Percentiles rank a stretch among this genome's conserved stretches.
Evolutionary conservation across 2,888 invertebrate species (phyloP).

Genomic region (Nyleta sp.): DNA sequence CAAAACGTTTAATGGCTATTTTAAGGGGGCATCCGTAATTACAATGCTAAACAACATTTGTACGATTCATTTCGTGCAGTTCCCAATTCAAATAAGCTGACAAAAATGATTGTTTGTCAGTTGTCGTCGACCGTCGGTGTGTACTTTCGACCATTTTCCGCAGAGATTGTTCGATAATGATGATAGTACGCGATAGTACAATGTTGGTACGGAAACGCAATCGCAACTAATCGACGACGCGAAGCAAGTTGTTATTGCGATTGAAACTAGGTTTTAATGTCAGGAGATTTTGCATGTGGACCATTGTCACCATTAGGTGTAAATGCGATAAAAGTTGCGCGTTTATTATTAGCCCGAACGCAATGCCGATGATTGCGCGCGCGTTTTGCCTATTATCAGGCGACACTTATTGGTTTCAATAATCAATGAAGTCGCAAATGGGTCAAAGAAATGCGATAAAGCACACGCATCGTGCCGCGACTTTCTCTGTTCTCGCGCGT

Average conservation of each 20-base stretch:
- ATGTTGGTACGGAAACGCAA: not conserved
- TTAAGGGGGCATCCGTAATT: too few species aligned
- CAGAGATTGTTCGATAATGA: too few species aligned
- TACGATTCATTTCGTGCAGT: too few species aligned
- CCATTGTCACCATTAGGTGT: conserved; percentile 25
- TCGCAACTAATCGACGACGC: not conserved
- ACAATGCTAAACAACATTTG: too few species aligned
- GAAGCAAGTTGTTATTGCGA: conserved; percentile 16
- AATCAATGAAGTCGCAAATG: conserved; percentile 66
- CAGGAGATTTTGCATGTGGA: conserved; percentile 7
- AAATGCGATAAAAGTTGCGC: conserved; percentile 15
- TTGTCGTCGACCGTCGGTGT: too few species aligned
- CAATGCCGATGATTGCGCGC: conserved; percentile 4
- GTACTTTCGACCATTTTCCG: too few species aligned
- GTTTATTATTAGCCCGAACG: conserved; percentile 17
- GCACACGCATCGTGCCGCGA: too few species aligned
- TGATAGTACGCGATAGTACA: too few species aligned
- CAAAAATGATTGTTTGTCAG: too few species aligned
- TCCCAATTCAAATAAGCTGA: too few species aligned
- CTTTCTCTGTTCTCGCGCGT: too few species aligned
- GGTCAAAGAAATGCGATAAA: conserved; percentile 69
- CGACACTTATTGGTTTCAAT: conserved; percentile 35
- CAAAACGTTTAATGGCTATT: too few species aligned
- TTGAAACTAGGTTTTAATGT: conserved; percentile 25
- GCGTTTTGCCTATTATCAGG: conserved; percentile 41